Evolutionary conservation across 1,140 invertebrate genomes (phyloP).

Genomic region (Idris sp.): DNA sequence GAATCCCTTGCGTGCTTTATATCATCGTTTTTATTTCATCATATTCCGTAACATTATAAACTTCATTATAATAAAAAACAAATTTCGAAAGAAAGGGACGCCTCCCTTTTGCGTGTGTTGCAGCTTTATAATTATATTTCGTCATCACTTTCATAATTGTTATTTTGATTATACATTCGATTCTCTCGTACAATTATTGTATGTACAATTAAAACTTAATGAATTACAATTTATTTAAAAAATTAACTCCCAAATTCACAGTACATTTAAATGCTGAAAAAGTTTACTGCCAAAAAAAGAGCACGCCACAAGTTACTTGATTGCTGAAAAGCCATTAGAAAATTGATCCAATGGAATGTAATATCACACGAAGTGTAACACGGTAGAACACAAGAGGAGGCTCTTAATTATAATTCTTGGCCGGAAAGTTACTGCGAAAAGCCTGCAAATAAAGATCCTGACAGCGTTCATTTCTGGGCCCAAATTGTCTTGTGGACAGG

Average conservation of each 20-base stretch:
- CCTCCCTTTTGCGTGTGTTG: conserved; percentile 32
- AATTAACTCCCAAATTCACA: no score
- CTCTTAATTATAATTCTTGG: conserved; percentile 77
- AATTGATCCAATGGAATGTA: conserved; percentile 76
- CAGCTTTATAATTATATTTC: conserved; percentile 35
- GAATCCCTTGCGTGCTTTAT: conserved; percentile 50
- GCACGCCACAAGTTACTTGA: no score
- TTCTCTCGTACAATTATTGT: conserved; percentile 16
- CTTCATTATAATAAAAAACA: conserved; percentile 48
- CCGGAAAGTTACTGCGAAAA: conserved; percentile 73
- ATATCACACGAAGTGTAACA: conserved; percentile 68
- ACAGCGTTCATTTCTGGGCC: conserved; percentile 57
- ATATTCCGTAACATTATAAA: conserved; percentile 49
- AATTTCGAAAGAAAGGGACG: conserved; percentile 44
- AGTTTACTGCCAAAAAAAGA: no score
- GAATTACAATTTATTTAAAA: neutral
- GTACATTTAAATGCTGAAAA: no score
- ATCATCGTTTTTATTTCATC: conserved; percentile 50
- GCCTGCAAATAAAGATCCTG: conserved; percentile 74
- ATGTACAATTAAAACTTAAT: conserved; percentile 16
- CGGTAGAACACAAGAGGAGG: conserved; percentile 55
- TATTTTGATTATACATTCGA: conserved; percentile 37
- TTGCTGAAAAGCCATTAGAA: conserved; percentile 73
- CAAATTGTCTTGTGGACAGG: conserved; percentile 45
- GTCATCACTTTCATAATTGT: conserved; percentile 39